Base-by-base conservation (phyloP, 2,113 vertebrate species). In the Xenotilapia leptura region DNA sequence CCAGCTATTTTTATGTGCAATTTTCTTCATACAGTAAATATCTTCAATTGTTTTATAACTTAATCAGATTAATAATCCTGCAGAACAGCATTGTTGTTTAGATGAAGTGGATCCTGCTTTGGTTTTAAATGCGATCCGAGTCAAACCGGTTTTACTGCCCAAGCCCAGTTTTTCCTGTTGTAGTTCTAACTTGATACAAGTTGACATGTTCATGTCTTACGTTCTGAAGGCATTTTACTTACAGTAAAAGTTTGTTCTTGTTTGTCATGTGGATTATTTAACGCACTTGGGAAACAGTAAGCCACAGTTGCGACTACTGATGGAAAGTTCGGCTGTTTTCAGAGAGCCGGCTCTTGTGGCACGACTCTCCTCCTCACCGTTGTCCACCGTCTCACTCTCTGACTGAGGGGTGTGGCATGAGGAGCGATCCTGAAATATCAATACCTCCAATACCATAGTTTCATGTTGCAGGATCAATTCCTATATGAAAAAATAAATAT, bases 251-350 rank as follows among this genome's bases (percentile, higher is more conserved):
- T 62, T 62, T 36, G 58, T 62, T 36, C 31, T 36, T 7, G 17
- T 62, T 62, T n/a, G 31, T 11, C 58, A 36, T 62, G 6, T 36
- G 31, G 58, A 62, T 62, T 11, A 62, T 62, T 62, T 11, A 62
- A 33, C 58, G 17, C 31, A n/a, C 31, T 62, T 33, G 58, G 28
- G 4, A 62, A 62, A 33, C 58, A 19, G 5, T 33, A 60, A 60
- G 0, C 9, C 9, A 19, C 28, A 33, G 1, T 6, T 62, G 58
- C 3, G 0, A 33, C 15, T 31, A 6, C 8, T 31, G 26, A 31
- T 31, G 56, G 26, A 31, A 60, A 31, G 56, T 3, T 60, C 14
- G 7, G 7, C 23, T 26, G 54, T 56, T 56, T 26, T 26, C 21
- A 55, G 21, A 55, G 0, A 55, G 21, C 54, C 4, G 7, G 23